A percentile compares a stretch with the other conserved stretches of the same genome.
phyloP scores from a whole-genome alignment of 2,888 invertebrate species.

The Pheosia gnoma region DNA sequence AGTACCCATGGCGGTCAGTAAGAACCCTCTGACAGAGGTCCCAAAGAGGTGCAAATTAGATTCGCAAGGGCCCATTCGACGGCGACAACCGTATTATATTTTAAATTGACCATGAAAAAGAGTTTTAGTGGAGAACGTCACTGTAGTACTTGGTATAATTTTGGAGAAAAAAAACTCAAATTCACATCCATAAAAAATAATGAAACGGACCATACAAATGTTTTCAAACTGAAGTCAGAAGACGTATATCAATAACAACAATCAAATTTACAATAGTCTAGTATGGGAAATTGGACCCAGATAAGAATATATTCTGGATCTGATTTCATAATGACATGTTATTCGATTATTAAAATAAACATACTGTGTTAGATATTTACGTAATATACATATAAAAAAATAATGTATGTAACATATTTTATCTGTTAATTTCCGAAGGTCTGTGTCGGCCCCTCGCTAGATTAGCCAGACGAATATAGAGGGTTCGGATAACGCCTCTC shows the following conservation, averaged over 20 bases:
- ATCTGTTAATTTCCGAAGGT: conserved; percentile 41
- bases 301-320: no score
- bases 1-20: conserved; percentile 10
- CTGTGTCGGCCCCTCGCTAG: conserved; percentile 58
- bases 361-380: neutral
- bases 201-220: no score
- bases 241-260: no score
- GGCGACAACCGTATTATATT: conserved; percentile 77
- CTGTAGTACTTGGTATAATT: conserved; percentile 22
- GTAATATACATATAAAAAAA: neutral
- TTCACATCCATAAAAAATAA: no score
- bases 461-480: conserved; percentile 69
- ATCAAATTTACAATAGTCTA: no score
- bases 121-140: conserved; percentile 55
- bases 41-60: conserved; percentile 71
- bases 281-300: no score
- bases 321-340: no score
- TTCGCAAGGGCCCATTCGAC: conserved; percentile 67
- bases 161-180: conserved; percentile 1
- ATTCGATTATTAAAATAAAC: no score
- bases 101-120: conserved; percentile 81
- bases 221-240: no score
- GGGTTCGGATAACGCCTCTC: conserved; percentile 68
- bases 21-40: conserved; percentile 29
- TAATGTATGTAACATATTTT: neutral